Base-by-base conservation (phyloP, 2,113 vertebrate genomes). In the Tragelaphus buxtoni region DNA sequence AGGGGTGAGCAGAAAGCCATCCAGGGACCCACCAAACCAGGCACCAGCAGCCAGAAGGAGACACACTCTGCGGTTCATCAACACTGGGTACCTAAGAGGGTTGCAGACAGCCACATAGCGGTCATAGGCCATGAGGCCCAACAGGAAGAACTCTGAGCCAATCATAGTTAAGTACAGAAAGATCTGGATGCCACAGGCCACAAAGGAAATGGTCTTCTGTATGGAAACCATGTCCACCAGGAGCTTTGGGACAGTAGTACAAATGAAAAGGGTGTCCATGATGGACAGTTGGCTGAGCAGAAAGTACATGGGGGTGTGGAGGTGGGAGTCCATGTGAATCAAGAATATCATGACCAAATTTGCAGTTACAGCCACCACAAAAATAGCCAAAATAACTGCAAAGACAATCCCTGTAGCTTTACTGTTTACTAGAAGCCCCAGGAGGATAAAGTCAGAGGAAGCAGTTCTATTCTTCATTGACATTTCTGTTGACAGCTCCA, bases 61-160 rank as follows among this genome's bases (percentile, higher is more conserved):
- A 49, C 94, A 95, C 11, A 95, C 42, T 3, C 39, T 94, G 9
- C 0, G 49, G 63, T 83, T 95, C 97, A 97, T 97, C 45, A 95
- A 42, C 32, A 94, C 28, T 0, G 96, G 84, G 22, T 97, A 96
- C 65, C 91, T 45, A 2, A 98, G 84, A 5, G 96, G 96, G 47
- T 91, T 93, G 42, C 97, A 98, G 8, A 93, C 72, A 74, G 72
- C 72, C 72, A 74, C 72, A 28, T 45, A 74, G 22, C 72, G 39
- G 39, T 45, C 72, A n/a, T 93, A 97, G 12, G 97, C 85, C 97
- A 96, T 97, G 76, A 94, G 81, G 2, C 94, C 97, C 76, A 97
- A 58, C 28, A 96, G 88, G 51, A 97, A 97, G 65, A 97, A 97
- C 76, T 97, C 97, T 5, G 96, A 95, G 9, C 91, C 94, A 11